Percentiles rank a stretch among this genome's conserved stretches.
Conservation (phyloP, 2,888 invertebrate genomes). For the Eupelmus urozonus region DNA sequence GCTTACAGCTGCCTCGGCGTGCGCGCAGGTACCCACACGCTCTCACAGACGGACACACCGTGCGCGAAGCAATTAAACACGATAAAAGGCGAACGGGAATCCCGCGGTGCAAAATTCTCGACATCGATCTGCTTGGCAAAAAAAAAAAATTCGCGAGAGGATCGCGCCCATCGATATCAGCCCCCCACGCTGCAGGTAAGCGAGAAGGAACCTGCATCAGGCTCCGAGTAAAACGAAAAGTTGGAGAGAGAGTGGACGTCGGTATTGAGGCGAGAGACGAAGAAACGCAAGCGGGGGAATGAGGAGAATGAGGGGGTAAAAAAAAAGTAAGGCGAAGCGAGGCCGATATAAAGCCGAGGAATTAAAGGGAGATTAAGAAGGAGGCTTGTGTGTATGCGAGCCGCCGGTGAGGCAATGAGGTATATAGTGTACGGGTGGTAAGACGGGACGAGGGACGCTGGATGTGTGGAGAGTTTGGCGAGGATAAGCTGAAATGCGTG, state of each 20-base stretch:
- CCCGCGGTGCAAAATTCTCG: constrained; percentile 32
- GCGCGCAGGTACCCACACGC: neutral
- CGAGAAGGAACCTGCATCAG: neutral
- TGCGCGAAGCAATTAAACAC: constrained; percentile 51
- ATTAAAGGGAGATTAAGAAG: constrained; percentile 75
- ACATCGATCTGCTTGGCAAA: constrained; percentile 52
- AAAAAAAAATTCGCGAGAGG: constrained; percentile 32
- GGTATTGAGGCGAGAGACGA: constrained; percentile 41
- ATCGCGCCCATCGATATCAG: constrained; percentile 14
- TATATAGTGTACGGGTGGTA: no score
- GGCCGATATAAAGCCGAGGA: constrained; percentile 66
- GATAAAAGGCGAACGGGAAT: constrained; percentile 20
- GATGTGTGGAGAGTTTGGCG: no score
- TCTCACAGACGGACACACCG: neutral
- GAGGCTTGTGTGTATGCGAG: no score
- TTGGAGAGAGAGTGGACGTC: constrained; percentile 27
- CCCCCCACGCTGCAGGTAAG: constrained; percentile 10
- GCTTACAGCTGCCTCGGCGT: no score
- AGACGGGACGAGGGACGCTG: no score
- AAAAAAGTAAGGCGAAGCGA: constrained; percentile 1
- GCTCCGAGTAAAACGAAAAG: neutral
- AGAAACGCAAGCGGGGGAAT: constrained; percentile 35
- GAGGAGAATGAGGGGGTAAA: neutral
- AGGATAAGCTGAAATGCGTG: no score
- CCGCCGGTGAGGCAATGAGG: neutral